These are phyloP conservation scores for Pseudomugil gertrudae DNA, from an alignment of 2,797 vertebrate species.

Conservation along the genomic window DNA sequence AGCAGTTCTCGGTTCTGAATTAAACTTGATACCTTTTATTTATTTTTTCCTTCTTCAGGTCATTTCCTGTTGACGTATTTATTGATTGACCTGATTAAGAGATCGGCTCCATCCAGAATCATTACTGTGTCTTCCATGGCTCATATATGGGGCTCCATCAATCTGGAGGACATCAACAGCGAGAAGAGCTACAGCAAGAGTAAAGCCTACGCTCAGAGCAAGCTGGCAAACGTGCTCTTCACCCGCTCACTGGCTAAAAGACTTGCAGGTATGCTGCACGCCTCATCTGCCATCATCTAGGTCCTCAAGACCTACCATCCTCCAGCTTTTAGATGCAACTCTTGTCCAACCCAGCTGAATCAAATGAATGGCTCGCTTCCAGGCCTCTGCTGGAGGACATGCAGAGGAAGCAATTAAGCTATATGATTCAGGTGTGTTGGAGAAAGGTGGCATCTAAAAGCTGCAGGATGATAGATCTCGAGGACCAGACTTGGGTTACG, in stretches of 20 bases:
- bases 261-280: slow-evolving; percentile 88
- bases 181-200: slow-evolving; percentile 85
- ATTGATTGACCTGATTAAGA: slow-evolving; percentile 79
- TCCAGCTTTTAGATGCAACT: too few species aligned
- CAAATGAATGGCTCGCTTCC: too few species aligned
- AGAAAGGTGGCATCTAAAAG: too few species aligned
- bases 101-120: slow-evolving; percentile 84
- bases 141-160: slow-evolving; percentile 85
- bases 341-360: too few species aligned
- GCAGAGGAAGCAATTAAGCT: too few species aligned
- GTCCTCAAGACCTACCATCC: too few species aligned
- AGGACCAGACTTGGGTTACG: too few species aligned
- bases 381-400: too few species aligned
- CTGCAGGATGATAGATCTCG: too few species aligned
- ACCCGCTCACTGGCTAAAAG: slow-evolving; percentile 85
- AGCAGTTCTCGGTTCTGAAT: too few species aligned
- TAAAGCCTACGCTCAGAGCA: slow-evolving; percentile 91
- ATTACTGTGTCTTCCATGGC: slow-evolving; percentile 89
- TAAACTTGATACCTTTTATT: neutral
- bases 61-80: slow-evolving; percentile 91
- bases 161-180: slow-evolving; percentile 90
- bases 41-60: slow-evolving; percentile 71
- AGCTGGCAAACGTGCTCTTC: slow-evolving; percentile 91
- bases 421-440: too few species aligned
- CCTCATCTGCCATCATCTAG: too few species aligned